Evolutionary conservation across 2,888 invertebrate species (phyloP).

Genomic region (Deroplatys truncata): DNA sequence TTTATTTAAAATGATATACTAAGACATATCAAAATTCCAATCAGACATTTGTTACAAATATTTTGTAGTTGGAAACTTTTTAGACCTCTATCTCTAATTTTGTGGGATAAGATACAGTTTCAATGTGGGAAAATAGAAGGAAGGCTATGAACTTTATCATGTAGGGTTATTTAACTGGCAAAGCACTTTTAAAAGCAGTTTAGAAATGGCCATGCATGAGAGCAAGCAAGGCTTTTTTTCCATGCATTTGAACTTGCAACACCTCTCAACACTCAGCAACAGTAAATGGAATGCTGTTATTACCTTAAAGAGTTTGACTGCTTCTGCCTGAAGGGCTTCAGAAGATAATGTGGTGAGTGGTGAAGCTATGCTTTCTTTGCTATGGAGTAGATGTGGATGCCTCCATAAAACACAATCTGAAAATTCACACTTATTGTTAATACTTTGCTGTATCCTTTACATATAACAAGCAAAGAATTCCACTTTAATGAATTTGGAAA

Average conservation of each 20-base stretch:
- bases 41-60: no score
- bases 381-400: conserved; percentile 84
- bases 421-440: conserved; percentile 31
- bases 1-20: no score
- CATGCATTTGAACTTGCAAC: background rate
- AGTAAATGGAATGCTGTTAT: background rate
- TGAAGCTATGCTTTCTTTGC: conserved; percentile 84
- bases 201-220: no score
- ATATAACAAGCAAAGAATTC: background rate
- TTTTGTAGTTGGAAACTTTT: no score
- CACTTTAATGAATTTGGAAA: background rate
- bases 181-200: no score
- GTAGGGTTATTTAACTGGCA: no score
- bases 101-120: no score
- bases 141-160: no score
- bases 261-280: background rate
- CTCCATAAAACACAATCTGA: conserved; percentile 87
- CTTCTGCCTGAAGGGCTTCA: conserved; percentile 83
- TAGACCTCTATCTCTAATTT: no score
- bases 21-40: no score
- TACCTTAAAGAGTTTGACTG: conserved; percentile 91
- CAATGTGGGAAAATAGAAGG: no score
- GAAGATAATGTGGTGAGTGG: conserved; percentile 88
- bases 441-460: background rate
- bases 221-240: background rate